phyloP scores from a whole-genome alignment of 2,797 vertebrate species.

The Galagoides demidoff region DNA sequence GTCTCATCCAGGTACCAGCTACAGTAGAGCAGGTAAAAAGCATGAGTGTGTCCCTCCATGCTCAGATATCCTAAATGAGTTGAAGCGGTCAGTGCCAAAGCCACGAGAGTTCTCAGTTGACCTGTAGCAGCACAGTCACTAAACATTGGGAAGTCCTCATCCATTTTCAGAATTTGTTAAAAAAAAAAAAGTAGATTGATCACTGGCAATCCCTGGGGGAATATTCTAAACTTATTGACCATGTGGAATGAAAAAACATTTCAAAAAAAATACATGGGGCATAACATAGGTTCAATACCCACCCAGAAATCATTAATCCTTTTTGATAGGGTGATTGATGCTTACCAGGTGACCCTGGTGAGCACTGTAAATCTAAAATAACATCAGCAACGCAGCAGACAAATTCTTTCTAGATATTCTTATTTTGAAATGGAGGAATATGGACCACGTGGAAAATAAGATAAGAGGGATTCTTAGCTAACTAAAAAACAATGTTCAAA shows the following conservation, averaged over 20 bases:
- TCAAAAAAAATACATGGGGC: not conserved
- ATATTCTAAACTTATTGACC: not conserved
- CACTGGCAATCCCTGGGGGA: not conserved
- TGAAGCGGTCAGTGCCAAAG: not conserved
- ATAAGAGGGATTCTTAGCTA: not conserved
- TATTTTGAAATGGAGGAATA: not conserved
- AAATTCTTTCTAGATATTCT: not conserved
- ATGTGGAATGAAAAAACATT: not conserved
- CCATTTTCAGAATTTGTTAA: not conserved
- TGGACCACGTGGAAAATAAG: not conserved
- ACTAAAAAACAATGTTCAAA: not conserved
- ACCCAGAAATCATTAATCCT: not conserved
- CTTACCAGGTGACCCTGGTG: not conserved
- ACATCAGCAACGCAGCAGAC: not conserved
- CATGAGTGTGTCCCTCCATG: accelerated
- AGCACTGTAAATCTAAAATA: not conserved
- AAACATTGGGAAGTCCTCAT: not conserved
- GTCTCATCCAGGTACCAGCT: not conserved
- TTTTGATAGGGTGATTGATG: not conserved
- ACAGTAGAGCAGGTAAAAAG: not conserved
- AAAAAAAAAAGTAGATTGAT: not conserved
- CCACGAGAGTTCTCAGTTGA: too few species aligned
- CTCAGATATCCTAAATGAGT: not conserved
- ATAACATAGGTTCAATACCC: not conserved
- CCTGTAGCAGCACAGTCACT: not conserved